A percentile compares a stretch with the other conserved stretches of the same genome.
phyloP scores from a whole-genome alignment of 2,113 vertebrate genomes.

The Spilogale gracilis region DNA sequence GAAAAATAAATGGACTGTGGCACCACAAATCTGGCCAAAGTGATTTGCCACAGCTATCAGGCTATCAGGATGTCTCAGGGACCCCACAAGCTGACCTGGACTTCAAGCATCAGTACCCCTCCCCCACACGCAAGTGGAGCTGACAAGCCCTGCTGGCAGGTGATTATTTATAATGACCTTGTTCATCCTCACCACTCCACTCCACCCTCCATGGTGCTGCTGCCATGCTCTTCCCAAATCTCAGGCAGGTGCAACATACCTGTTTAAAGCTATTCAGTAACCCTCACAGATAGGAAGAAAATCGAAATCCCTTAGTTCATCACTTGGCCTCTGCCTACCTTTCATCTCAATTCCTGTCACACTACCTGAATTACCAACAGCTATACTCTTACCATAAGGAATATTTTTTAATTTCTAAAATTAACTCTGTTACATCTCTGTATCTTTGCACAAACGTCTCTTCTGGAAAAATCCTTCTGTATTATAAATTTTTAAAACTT shows the following conservation, averaged over 20 bases:
- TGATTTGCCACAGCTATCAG: neutral
- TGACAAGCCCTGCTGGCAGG: neutral
- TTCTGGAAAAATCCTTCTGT: neutral
- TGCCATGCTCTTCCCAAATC: neutral
- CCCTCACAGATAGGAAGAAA: neutral
- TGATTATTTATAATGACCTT: neutral
- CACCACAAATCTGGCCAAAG: neutral
- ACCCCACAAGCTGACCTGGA: neutral
- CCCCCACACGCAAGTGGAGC: rapidly evolving
- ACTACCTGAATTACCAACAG: neutral
- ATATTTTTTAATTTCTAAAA: neutral
- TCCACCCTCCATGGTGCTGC: neutral
- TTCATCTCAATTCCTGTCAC: neutral
- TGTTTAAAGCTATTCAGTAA: neutral
- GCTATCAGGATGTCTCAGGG: neutral
- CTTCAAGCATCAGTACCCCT: neutral
- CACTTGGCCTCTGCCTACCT: neutral
- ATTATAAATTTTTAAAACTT: neutral
- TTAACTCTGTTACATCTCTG: neutral
- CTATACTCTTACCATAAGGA: neutral
- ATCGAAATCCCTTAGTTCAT: neutral
- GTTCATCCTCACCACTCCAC: neutral
- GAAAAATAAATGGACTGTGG: slow-evolving; percentile 49
- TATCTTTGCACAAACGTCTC: neutral
- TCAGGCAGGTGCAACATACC: neutral